Percentiles rank a stretch among this genome's conserved stretches.
Evolutionary conservation across 2,888 invertebrate species (phyloP).

Genomic region (Panopea generosa): DNA sequence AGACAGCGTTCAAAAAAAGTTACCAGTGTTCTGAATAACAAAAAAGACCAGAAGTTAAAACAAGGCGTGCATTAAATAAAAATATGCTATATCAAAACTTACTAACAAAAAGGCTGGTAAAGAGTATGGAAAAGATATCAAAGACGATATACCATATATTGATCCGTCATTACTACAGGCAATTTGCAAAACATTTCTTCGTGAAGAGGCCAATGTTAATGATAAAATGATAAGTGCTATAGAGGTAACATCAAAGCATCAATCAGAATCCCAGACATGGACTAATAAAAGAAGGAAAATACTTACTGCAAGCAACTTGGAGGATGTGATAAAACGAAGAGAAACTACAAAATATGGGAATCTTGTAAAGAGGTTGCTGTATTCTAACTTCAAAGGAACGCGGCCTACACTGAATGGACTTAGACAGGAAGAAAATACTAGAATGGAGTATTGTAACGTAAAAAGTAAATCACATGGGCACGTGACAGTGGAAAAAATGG

Average conservation of each 20-base stretch:
- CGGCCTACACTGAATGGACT: conserved; percentile 24
- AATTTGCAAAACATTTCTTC: neutral
- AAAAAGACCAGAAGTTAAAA: neutral
- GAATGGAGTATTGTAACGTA: conserved; percentile 38
- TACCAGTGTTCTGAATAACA: too few relatives aligned
- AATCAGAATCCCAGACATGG: neutral
- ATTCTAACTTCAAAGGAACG: conserved; percentile 8
- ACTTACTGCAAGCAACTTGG: conserved; percentile 31
- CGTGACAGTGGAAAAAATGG: conserved; percentile 26
- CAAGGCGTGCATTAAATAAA: too few relatives aligned
- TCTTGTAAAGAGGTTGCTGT: conserved; percentile 18
- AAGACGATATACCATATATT: conserved; percentile 7
- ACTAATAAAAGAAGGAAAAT: neutral
- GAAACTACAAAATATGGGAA: neutral
- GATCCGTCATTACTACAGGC: neutral
- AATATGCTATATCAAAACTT: neutral
- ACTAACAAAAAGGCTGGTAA: neutral
- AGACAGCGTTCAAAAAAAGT: neutral
- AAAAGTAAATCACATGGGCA: conserved; percentile 29
- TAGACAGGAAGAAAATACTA: conserved; percentile 30
- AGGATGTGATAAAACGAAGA: conserved; percentile 21
- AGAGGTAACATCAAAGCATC: neutral
- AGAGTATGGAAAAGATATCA: neutral
- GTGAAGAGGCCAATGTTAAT: neutral
- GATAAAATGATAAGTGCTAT: neutral